These are phyloP conservation scores for Gallinago nigripennis DNA, from an alignment of 2,797 vertebrate species.

Conservation along the genomic window DNA sequence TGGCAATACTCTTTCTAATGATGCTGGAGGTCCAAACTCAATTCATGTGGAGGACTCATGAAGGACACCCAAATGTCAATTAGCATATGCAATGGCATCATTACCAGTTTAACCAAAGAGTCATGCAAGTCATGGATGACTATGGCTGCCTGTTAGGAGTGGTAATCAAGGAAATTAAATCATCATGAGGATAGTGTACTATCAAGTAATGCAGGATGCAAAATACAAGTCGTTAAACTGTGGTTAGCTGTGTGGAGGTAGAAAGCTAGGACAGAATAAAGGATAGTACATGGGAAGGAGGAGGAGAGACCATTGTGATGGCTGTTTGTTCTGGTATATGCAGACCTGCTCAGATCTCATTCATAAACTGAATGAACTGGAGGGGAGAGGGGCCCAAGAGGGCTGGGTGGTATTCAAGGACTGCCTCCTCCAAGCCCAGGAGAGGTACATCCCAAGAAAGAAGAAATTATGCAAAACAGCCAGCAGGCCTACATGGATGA, in stretches of 20 bases:
- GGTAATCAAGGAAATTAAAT: not conserved
- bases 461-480: no score
- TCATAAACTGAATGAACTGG: not conserved
- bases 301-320: not conserved
- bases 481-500: no score
- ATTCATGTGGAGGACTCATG: not conserved
- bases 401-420: no score
- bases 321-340: not conserved
- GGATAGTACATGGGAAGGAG: not conserved
- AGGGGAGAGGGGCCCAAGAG: no score
- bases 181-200: not conserved
- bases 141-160: not conserved
- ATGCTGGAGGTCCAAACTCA: not conserved
- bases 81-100: not conserved
- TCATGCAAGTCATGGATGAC: not conserved
- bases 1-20: not conserved
- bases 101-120: not conserved
- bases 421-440: no score
- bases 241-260: not conserved
- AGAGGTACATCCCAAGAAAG: no score
- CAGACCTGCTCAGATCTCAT: not conserved
- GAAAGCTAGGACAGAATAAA: not conserved
- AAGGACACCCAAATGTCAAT: not conserved
- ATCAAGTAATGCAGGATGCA: not conserved
- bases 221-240: not conserved